Conservation (phyloP, 2,888 invertebrate species). For the Portevinia maculata region DNA sequence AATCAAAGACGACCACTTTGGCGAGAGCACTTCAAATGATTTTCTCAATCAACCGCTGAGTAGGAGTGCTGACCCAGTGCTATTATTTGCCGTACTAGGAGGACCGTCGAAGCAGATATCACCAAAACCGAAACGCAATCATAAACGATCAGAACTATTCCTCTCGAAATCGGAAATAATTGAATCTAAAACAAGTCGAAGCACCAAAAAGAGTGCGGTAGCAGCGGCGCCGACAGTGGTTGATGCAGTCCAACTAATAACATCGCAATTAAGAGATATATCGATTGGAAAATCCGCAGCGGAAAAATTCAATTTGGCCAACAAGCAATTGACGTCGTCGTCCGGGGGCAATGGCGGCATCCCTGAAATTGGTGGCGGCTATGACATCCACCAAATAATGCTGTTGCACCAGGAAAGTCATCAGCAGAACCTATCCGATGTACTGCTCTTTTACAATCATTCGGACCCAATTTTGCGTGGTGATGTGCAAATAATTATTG, state of each 20-base stretch:
- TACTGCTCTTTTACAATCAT: conserved; percentile 81
- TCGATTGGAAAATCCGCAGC: conserved; percentile 68
- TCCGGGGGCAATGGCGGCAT: conserved; percentile 6
- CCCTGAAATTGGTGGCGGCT: conserved; percentile 15
- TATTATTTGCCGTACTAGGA: conserved; percentile 72
- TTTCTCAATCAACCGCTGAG: conserved; percentile 78
- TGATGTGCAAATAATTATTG: conserved; percentile 81
- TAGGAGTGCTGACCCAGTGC: conserved; percentile 80
- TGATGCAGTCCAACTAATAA: conserved; percentile 64
- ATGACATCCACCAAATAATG: conserved; percentile 23
- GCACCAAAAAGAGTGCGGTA: conserved; percentile 34
- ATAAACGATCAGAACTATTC: conserved; percentile 70
- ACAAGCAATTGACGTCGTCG: conserved; percentile 36
- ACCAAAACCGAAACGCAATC: conserved; percentile 59
- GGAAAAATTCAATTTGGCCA: conserved; percentile 76
- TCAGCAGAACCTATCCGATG: conserved; percentile 77
- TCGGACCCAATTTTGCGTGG: conserved; percentile 82
- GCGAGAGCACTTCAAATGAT: conserved; percentile 82
- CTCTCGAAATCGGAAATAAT: conserved; percentile 81
- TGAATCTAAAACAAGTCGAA: conserved; percentile 74
- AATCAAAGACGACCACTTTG: conserved; percentile 87
- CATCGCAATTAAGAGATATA: conserved; percentile 68
- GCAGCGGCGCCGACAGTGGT: conserved; percentile 78
- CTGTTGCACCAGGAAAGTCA: conserved; percentile 45
- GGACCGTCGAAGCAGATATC: conserved; percentile 48